phyloP scores from a whole-genome alignment of 2,888 invertebrate species.

The Myathropa florea region DNA sequence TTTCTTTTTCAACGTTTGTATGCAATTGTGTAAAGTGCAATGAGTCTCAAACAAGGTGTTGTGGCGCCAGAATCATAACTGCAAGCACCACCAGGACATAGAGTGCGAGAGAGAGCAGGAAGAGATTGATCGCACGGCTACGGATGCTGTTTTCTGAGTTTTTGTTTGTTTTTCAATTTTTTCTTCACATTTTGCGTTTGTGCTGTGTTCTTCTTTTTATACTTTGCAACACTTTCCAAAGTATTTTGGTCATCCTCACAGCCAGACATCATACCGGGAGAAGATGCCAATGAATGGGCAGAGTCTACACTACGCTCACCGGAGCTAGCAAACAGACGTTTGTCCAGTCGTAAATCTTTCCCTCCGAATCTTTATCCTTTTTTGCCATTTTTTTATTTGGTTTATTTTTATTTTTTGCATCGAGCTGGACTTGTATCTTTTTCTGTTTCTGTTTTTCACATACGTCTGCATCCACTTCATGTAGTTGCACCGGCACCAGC shows the following conservation, averaged over 20 bases:
- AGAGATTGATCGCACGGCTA: conserved; percentile 66
- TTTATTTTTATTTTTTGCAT: conserved; percentile 19
- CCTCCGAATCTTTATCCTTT: conserved; percentile 67
- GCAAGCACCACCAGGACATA: conserved; percentile 52
- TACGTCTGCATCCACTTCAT: conserved; percentile 69
- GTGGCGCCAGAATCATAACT: conserved; percentile 72
- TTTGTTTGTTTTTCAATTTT: conserved; percentile 56
- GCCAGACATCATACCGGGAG: conserved; percentile 64
- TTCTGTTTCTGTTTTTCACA: conserved; percentile 61
- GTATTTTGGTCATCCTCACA: conserved; percentile 67
- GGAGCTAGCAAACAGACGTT: conserved; percentile 67
- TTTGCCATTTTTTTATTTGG: conserved; percentile 6
- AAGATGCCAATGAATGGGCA: conserved; percentile 71
- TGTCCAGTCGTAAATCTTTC: conserved; percentile 71
- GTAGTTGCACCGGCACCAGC: conserved; percentile 50
- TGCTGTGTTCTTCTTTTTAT: conserved; percentile 1
- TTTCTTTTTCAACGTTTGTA: conserved; percentile 33
- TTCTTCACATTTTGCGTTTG: conserved; percentile 16
- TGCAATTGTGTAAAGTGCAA: conserved; percentile 66
- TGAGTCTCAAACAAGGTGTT: conserved; percentile 69
- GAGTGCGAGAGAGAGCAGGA: conserved; percentile 38
- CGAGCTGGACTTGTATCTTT: conserved; percentile 67
- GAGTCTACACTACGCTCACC: conserved; percentile 60
- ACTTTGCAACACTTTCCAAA: conserved; percentile 59
- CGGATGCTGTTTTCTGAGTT: conserved; percentile 62